Conservation (phyloP, 2,113 vertebrate species). For the Dolichallabes microphthalmus region DNA sequence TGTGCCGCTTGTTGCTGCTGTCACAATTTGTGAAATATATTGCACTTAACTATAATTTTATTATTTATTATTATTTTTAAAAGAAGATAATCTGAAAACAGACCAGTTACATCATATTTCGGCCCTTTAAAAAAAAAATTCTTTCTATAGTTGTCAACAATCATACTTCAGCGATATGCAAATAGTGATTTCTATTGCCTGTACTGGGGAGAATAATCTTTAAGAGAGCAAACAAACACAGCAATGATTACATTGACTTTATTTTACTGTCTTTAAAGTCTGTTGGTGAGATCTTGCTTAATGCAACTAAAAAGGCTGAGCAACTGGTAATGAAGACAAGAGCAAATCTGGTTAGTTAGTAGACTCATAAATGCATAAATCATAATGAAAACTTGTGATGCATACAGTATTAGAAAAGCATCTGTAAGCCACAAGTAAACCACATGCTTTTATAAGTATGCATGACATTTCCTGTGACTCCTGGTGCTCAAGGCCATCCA, state of each 20-base stretch:
- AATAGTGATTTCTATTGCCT: slow-evolving; percentile 10
- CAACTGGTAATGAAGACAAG: slow-evolving; percentile 11
- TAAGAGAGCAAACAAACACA: not conserved
- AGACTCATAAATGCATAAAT: slow-evolving; percentile 31
- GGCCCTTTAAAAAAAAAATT: not conserved
- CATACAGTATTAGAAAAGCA: not conserved
- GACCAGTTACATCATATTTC: not conserved
- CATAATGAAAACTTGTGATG: not conserved
- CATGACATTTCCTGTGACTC: not conserved
- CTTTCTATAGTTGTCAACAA: not conserved
- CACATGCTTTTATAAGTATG: too few relatives aligned
- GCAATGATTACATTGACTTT: slow-evolving; percentile 2
- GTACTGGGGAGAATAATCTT: not conserved
- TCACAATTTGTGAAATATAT: too few relatives aligned
- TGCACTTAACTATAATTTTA: too few relatives aligned
- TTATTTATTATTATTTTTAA: too few relatives aligned
- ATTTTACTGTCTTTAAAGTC: slow-evolving; percentile 11
- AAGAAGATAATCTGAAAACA: not conserved
- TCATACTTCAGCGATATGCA: not conserved
- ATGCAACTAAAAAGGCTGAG: slow-evolving; percentile 10
- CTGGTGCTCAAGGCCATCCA: not conserved
- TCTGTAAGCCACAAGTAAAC: not conserved
- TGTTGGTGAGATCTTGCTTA: slow-evolving; percentile 11
- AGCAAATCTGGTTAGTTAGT: not conserved
- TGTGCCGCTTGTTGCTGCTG: too few relatives aligned